A percentile compares a stretch with the other conserved stretches of the same genome.
Evolutionary conservation across 2,113 vertebrate species (phyloP).

Genomic region (Hystrix cristata): DNA sequence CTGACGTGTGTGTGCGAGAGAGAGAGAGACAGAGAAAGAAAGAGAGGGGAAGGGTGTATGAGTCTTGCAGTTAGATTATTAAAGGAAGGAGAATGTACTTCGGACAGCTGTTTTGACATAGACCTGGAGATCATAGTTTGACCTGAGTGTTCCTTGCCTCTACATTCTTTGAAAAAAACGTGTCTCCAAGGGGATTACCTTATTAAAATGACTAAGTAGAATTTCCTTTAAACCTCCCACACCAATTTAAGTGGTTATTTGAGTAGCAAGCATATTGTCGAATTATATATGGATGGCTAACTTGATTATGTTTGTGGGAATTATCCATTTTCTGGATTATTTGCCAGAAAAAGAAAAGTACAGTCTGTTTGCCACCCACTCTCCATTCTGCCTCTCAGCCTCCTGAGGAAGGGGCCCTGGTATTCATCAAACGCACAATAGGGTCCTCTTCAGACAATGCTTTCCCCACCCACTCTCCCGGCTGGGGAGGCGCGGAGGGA

Average conservation of each 20-base stretch:
- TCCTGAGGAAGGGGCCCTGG: constrained; percentile 57
- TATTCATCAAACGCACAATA: constrained; percentile 60
- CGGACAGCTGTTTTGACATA: constrained; percentile 26
- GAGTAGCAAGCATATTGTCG: constrained; percentile 68
- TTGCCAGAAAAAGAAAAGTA: constrained; percentile 71
- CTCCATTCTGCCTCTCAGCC: constrained; percentile 55
- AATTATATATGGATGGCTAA: constrained; percentile 76
- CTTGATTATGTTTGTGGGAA: constrained; percentile 78
- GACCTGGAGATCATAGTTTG: constrained; percentile 50
- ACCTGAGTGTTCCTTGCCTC: constrained; percentile 47
- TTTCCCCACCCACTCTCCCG: constrained; percentile 27
- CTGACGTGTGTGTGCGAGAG: neutral
- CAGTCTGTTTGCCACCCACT: constrained; percentile 72
- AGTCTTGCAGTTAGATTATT: neutral
- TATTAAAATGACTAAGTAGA: constrained; percentile 70
- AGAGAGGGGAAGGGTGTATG: neutral
- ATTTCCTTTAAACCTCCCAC: constrained; percentile 68
- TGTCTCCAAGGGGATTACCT: constrained; percentile 64
- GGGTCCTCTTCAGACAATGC: constrained; percentile 53
- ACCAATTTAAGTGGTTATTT: constrained; percentile 73
- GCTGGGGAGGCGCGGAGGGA: neutral
- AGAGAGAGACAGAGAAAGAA: neutral
- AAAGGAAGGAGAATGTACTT: neutral
- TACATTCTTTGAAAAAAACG: constrained; percentile 64
- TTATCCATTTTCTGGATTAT: constrained; percentile 76